phyloP scores from a whole-genome alignment of 2,797 vertebrate species.

The Urosaurus nigricauda region DNA sequence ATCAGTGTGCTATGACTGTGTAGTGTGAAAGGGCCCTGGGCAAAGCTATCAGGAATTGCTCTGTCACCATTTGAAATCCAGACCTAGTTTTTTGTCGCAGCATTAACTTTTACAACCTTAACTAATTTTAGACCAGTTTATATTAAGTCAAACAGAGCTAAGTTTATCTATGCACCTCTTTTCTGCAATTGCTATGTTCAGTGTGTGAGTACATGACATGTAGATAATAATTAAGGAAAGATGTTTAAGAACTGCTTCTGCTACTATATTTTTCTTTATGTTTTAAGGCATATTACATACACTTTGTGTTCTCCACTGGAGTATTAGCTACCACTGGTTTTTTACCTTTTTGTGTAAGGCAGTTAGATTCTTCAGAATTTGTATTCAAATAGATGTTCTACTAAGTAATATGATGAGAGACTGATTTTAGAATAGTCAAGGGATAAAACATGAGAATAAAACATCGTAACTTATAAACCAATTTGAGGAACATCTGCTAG shows the following conservation, averaged over 20 bases:
- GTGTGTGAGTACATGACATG: no score
- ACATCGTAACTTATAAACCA: background rate
- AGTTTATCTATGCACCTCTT: background rate
- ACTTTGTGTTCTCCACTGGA: background rate
- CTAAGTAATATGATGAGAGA: background rate
- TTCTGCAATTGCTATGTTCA: background rate
- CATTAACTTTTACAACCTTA: background rate
- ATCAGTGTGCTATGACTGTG: no score
- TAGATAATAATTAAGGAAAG: background rate
- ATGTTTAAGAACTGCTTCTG: background rate
- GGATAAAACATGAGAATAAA: background rate
- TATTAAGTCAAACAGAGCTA: background rate
- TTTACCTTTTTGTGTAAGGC: background rate
- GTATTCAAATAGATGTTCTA: background rate
- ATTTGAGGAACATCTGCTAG: background rate
- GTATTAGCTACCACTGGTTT: background rate
- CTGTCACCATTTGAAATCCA: background rate
- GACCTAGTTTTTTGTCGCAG: background rate
- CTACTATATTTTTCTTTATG: background rate
- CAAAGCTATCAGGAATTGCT: background rate
- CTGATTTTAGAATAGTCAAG: background rate
- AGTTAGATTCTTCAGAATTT: background rate
- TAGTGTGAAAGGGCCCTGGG: background rate
- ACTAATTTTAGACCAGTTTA: background rate
- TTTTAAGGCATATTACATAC: background rate